Percentiles rank a stretch among this genome's conserved stretches.
These are phyloP conservation scores for Hepsetus odoe DNA, from an alignment of 2,113 vertebrate genomes.

Conservation along the genomic window DNA sequence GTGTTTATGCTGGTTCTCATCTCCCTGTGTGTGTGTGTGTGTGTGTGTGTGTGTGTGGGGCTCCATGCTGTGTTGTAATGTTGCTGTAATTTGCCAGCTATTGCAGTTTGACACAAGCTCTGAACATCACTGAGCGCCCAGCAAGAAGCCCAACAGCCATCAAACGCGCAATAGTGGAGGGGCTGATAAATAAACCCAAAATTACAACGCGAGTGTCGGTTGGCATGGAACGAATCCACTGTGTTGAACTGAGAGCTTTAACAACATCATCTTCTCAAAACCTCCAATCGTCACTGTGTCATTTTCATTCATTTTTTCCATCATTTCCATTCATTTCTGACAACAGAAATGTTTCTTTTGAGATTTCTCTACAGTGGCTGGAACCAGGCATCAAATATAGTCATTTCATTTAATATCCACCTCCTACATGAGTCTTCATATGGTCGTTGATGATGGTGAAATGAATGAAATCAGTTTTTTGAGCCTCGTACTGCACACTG, in stretches of 20 bases:
- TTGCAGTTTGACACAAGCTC: conserved; percentile 28
- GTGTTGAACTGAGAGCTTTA: neutral
- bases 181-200: conserved; percentile 28
- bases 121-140: conserved; percentile 13
- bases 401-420: too few relatives aligned
- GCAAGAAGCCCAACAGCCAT: conserved; percentile 24
- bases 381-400: too few relatives aligned
- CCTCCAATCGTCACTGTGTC: too few relatives aligned
- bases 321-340: too few relatives aligned
- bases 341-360: too few relatives aligned
- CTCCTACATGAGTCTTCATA: too few relatives aligned
- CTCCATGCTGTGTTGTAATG: conserved; percentile 52
- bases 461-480: too few relatives aligned
- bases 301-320: too few relatives aligned
- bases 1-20: neutral
- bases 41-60: conserved; percentile 23
- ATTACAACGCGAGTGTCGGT: conserved; percentile 1
- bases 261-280: neutral
- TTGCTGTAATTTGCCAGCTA: conserved; percentile 46
- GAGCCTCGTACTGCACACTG: too few relatives aligned
- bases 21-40: conserved; percentile 23
- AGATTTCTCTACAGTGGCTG: too few relatives aligned
- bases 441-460: too few relatives aligned
- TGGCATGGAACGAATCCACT: neutral
- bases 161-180: neutral